A percentile compares a stretch with the other conserved stretches of the same genome.
These are phyloP conservation scores for Rhaphigaster nebulosa DNA, from an alignment of 2,888 invertebrate genomes.

Conservation along the genomic window DNA sequence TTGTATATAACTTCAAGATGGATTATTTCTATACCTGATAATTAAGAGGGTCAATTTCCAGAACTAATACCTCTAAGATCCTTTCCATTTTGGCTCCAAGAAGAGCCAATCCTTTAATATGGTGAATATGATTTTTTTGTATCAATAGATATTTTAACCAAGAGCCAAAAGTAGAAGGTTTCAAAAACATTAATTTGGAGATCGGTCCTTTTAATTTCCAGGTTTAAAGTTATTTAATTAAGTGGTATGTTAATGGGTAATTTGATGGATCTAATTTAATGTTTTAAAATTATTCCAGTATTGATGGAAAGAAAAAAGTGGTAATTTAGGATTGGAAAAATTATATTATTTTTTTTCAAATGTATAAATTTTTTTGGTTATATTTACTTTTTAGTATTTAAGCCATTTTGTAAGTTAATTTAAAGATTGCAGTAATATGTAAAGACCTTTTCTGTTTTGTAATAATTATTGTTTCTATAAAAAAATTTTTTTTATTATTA, in stretches of 20 bases:
- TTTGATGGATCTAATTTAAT: not conserved
- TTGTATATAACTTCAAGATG: not conserved
- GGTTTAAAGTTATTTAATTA: not conserved
- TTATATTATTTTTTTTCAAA: not conserved
- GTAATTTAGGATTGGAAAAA: not conserved
- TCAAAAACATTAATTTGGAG: not conserved
- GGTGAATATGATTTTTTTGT: not conserved
- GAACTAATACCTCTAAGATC: not conserved
- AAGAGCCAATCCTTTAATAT: not conserved
- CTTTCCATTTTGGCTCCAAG: not conserved
- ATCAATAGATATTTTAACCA: not conserved
- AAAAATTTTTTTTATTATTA: not conserved
- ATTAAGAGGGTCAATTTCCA: not conserved
- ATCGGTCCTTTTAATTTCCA: not conserved
- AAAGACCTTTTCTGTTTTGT: not conserved
- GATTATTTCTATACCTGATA: not conserved
- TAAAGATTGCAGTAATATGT: not conserved
- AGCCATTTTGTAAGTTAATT: conserved; percentile 21
- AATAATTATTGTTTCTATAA: conserved; percentile 5
- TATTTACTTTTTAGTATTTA: conserved; percentile 10
- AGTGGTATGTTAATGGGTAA: not conserved
- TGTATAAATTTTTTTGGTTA: not conserved
- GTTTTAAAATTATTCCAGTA: not conserved
- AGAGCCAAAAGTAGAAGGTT: not conserved
- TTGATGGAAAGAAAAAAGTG: not conserved